Evolutionary conservation across 2,797 vertebrate genomes (phyloP).

Genomic region (Mico argentatus): DNA sequence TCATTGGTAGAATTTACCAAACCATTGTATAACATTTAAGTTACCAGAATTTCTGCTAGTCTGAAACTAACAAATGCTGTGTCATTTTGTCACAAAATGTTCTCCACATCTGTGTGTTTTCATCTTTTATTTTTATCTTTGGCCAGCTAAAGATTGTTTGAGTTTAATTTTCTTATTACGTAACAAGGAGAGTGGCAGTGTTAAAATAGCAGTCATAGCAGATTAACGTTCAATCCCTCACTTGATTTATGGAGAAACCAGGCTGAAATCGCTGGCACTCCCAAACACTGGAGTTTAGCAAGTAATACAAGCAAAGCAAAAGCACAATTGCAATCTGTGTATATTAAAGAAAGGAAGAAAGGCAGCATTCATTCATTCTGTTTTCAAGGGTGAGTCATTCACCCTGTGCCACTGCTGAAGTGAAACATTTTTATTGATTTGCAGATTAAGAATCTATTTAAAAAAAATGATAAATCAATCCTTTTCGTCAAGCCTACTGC

Average conservation of each 20-base stretch:
- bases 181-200: constrained; percentile 27
- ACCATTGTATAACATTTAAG: not conserved
- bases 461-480: constrained; percentile 81
- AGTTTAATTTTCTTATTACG: constrained; percentile 43
- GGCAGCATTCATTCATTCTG: constrained; percentile 53
- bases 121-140: not conserved
- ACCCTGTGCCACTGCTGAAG: constrained; percentile 64
- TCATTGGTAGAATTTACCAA: not conserved
- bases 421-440: constrained; percentile 83
- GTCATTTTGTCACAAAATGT: not conserved
- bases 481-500: not conserved
- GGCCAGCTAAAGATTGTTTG: not conserved
- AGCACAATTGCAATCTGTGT: constrained; percentile 37
- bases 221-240: constrained; percentile 40
- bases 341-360: constrained; percentile 60
- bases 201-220: constrained; percentile 35
- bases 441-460: constrained; percentile 82
- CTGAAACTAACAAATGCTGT: not conserved
- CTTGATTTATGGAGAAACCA: constrained; percentile 57
- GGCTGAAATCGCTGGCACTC: constrained; percentile 54
- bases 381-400: constrained; percentile 77
- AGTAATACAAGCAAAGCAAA: constrained; percentile 62
- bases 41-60: not conserved
- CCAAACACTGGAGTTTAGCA: constrained; percentile 26
- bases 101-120: not conserved